phyloP scores from a whole-genome alignment of 53 echinoderm and acorn worm species.

The Stichopus horrens region DNA sequence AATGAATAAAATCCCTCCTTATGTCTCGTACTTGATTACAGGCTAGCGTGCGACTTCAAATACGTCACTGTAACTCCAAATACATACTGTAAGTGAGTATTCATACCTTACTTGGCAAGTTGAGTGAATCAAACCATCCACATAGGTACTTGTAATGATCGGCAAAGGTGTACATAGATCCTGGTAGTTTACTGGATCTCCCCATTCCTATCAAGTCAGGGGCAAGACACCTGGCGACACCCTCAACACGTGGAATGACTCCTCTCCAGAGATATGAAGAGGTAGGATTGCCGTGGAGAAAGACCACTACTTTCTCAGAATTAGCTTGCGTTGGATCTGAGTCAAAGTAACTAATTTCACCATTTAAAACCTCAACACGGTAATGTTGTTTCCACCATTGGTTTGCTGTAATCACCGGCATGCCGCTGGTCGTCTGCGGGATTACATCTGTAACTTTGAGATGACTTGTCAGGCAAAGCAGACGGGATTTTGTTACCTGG shows the following conservation, averaged over 20 bases:
- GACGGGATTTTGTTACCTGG: neutral
- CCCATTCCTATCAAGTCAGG: conserved; percentile 71
- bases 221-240: conserved; percentile 60
- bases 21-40: no score
- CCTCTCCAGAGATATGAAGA: conserved; percentile 75
- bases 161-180: conserved; percentile 53
- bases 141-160: conserved; percentile 65
- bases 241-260: conserved; percentile 62
- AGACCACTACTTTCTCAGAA: conserved; percentile 53
- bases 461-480: neutral
- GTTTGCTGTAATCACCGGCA: conserved; percentile 53
- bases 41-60: no score
- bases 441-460: neutral
- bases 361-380: conserved; percentile 46
- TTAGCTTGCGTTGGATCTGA: conserved; percentile 47
- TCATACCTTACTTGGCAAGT: conserved; percentile 55
- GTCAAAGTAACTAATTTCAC: conserved; percentile 70
- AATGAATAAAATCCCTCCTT: no score
- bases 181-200: conserved; percentile 55
- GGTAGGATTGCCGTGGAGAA: conserved; percentile 74
- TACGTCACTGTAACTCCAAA: no score
- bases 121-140: conserved; percentile 60
- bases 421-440: conserved; percentile 12
- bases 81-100: no score
- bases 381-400: conserved; percentile 63